These are phyloP conservation scores for Gryon sp. DNA, from an alignment of 1,140 invertebrate species.

Conservation along the genomic window DNA sequence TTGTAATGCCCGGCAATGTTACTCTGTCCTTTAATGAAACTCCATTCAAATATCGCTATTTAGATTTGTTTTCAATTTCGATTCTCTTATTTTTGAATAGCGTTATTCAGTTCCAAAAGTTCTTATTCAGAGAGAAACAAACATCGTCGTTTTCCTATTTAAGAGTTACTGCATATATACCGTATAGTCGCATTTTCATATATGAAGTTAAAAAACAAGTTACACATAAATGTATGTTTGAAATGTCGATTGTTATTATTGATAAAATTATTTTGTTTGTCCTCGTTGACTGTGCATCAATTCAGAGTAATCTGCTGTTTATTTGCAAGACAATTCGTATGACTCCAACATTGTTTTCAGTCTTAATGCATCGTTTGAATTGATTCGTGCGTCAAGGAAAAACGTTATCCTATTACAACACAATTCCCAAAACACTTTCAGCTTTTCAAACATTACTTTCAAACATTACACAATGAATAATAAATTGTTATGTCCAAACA, in stretches of 20 bases:
- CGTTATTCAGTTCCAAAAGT: slow-evolving; percentile 6
- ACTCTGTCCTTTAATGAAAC: too few relatives aligned
- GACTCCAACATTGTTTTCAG: slow-evolving; percentile 36
- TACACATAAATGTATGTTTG: slow-evolving; percentile 37
- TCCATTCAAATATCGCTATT: neutral
- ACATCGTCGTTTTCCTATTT: slow-evolving; percentile 1
- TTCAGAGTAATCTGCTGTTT: slow-evolving; percentile 41
- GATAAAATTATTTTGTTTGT: slow-evolving; percentile 49
- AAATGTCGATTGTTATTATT: slow-evolving; percentile 34
- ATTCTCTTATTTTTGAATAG: slow-evolving; percentile 3
- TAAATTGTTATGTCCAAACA: slow-evolving; percentile 20
- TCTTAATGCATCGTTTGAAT: slow-evolving; percentile 25
- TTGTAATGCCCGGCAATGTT: too few relatives aligned
- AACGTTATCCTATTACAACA: slow-evolving; percentile 45
- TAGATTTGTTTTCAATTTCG: neutral
- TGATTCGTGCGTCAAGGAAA: slow-evolving; percentile 50
- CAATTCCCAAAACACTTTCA: slow-evolving; percentile 42
- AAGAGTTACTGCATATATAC: neutral
- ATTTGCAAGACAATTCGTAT: slow-evolving; percentile 43
- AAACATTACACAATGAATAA: slow-evolving; percentile 11
- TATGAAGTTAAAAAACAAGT: slow-evolving; percentile 12
- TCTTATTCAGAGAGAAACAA: slow-evolving; percentile 10
- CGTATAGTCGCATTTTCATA: neutral
- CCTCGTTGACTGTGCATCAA: slow-evolving; percentile 24
- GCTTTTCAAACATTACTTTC: slow-evolving; percentile 26